Percentiles rank a stretch among this genome's conserved stretches.
Conservation (phyloP, 2,888 invertebrate genomes). For the Eulithis prunata region DNA sequence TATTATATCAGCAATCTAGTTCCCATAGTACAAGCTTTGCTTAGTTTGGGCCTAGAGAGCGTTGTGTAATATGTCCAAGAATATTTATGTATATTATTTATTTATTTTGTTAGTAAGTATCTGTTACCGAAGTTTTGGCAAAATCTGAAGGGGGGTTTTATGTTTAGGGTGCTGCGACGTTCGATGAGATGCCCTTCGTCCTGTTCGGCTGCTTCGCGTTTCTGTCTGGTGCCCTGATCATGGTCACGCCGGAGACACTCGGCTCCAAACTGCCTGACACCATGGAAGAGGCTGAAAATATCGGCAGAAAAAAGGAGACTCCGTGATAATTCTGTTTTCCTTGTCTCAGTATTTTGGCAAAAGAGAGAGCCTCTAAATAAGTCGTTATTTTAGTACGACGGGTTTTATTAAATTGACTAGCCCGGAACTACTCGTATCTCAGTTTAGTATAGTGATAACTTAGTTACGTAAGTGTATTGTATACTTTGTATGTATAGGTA, state of each 20-base stretch:
- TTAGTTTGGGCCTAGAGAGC: too few relatives aligned
- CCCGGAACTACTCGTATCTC: background rate
- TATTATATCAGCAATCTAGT: too few relatives aligned
- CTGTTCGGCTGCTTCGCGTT: conserved; percentile 80
- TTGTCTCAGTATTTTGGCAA: too few relatives aligned
- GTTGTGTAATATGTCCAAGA: too few relatives aligned
- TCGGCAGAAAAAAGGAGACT: conserved; percentile 39
- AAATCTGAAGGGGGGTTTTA: background rate
- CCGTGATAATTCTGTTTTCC: background rate
- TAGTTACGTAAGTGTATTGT: background rate
- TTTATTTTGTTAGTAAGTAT: too few relatives aligned
- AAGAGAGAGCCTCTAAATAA: too few relatives aligned
- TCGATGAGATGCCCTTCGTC: conserved; percentile 77
- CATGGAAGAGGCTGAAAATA: conserved; percentile 72
- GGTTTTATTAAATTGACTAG: too few relatives aligned
- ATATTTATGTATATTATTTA: too few relatives aligned
- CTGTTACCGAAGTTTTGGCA: too few relatives aligned
- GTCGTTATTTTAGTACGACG: too few relatives aligned
- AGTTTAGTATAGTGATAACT: background rate
- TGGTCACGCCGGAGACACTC: conserved; percentile 85
- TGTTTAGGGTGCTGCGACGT: conserved; percentile 58
- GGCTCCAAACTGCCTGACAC: conserved; percentile 79
- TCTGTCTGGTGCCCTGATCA: conserved; percentile 76
- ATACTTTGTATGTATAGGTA: too few relatives aligned
- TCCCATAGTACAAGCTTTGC: too few relatives aligned